Evolutionary conservation across 2,113 vertebrate genomes (phyloP), one percentile per base, ranked within the genome.

Genomic region (Atrichornis clamosus): DNA sequence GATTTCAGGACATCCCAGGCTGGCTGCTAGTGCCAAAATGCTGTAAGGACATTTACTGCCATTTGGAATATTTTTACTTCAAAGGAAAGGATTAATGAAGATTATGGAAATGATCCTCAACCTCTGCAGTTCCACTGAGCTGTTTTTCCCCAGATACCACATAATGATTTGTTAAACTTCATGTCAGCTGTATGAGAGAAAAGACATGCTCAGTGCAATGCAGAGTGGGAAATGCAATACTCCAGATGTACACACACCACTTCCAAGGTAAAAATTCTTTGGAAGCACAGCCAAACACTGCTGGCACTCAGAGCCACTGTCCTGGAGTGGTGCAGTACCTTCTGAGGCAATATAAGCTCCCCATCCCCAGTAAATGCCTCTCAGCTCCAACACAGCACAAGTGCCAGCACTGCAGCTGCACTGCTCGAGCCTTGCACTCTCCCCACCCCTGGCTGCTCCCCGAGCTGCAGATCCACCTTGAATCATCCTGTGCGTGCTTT

Each of bases 51-150:
- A 44, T 78, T 84, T 81, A 72, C 39, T 89, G 69, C 30, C 52
- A 42, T 59, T 88, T 44, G 68, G 73, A 84, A 74, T 67, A 81
- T 59, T 90, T 86, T 67, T 35, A 92, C 84, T 95, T 92, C 86
- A 95, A 96, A 97, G 52, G 76, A 83, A 95, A 95, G 64, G 42
- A 95, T 90, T 93, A 83, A 81, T 89, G 60, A 81, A 70, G 80
- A 77, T 90, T 90, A 93, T 81, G 73, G 76, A 92, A 95, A 91
- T 60, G 8, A 59, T 64, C 44, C 62, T 69, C 46, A 55, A 5
- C 47, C 74, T 76, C 76, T 58, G 55, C 9, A 3, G 84, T 95
- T 88, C 64, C 79, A 90, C 67, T 33, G 70, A 55, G 65, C 69
- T 58, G 17, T 19, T 86, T 87, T 82, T 27, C 41, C 47, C 42